Conservation (phyloP, 2,888 invertebrate genomes). For the Anthophora plumipes region DNA sequence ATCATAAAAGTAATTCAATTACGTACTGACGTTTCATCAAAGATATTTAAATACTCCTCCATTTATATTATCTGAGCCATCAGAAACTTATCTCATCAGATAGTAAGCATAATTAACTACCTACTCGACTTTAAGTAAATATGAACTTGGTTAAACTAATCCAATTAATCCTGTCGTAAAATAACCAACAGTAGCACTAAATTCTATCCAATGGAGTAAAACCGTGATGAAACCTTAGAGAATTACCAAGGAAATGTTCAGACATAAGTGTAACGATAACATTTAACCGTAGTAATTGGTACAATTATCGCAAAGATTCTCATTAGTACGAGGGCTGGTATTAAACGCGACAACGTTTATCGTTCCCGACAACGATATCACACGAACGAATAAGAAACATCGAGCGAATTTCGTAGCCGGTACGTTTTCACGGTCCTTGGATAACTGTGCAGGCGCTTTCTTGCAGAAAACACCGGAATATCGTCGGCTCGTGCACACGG, state of each 20-base stretch:
- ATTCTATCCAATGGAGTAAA: too few relatives aligned
- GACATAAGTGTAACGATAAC: constrained; percentile 26
- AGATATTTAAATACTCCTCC: too few relatives aligned
- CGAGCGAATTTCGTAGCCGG: constrained; percentile 66
- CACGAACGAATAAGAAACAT: constrained; percentile 61
- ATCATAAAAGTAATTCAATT: too few relatives aligned
- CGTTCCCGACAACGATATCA: constrained; percentile 49
- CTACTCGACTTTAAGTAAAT: neutral
- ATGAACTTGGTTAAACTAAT: neutral
- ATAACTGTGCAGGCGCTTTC: constrained; percentile 64
- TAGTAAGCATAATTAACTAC: neutral
- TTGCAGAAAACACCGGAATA: constrained; percentile 75
- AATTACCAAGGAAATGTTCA: constrained; percentile 34
- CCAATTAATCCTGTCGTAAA: neutral
- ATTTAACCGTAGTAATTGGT: constrained; percentile 54
- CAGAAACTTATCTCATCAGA: neutral
- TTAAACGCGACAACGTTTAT: constrained; percentile 43
- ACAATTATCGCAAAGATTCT: constrained; percentile 55
- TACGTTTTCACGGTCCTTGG: constrained; percentile 73
- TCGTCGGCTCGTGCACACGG: constrained; percentile 66
- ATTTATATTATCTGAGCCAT: neutral
- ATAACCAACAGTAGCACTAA: too few relatives aligned
- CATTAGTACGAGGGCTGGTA: constrained; percentile 24
- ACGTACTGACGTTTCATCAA: too few relatives aligned
- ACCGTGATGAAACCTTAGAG: neutral